Base-by-base conservation (phyloP, 2,113 vertebrate species). In the Lasiurus cinereus region DNA sequence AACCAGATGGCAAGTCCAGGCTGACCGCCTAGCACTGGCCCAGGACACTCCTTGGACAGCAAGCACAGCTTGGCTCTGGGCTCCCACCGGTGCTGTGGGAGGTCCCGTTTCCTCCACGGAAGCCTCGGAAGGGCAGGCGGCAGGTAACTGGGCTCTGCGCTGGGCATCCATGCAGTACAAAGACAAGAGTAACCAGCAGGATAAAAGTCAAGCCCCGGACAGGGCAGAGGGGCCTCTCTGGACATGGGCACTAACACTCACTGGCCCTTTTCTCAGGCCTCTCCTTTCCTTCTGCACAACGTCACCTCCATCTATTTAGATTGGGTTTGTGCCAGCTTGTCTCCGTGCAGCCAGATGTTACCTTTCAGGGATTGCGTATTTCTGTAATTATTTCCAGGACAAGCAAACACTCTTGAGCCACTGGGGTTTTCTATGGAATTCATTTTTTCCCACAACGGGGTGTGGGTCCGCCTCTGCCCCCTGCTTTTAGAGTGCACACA, bases 341-440 rank as follows among this genome's bases (percentile, higher is more conserved):
- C 96, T 93, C 69, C 15, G 54, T 62, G 73, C 88, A 50, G 78
- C 92, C 96, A 96, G 96, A 97, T 91, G 95, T 27, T 69, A 73
- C 84, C 82, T 96, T 94, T 95, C 88, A 93, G 83, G 85, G 77
- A 79, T 0, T 88, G 67, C 19, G 15, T 83, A 72, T 67, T 90
- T 93, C 90, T 88, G 9, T 96, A 94, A 97, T 85, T 80, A 96
- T 52, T 96, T 96, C 94, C 96, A 96, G 96, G 73, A 96, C 82
- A 90, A 90, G 80, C 87, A 90, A 92, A 94, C 67, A 78, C 73
- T 88, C 80, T 64, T 18, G 18, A 95, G 56, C 82, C 95, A 66
- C 91, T 29, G 27, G 77, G 93, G 93, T 78, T 78, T 85, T 82
- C 82, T 48, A 29, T n/a, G 85, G 88, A 96, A 93, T 93, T 93